Conservation (phyloP, 2,888 invertebrate genomes). For the Furcula furcula region DNA sequence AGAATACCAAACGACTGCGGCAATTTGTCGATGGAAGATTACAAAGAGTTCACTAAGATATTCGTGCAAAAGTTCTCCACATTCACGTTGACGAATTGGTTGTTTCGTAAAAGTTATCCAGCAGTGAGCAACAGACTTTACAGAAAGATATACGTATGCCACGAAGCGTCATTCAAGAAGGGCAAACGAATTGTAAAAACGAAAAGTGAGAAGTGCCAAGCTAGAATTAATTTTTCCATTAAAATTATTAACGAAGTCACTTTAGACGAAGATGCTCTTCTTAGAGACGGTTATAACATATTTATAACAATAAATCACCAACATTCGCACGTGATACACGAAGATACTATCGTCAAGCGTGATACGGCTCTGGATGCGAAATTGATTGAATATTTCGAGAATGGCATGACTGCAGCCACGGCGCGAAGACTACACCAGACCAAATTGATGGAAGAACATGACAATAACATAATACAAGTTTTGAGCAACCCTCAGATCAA, state of each 20-base stretch:
- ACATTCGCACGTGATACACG: neutral
- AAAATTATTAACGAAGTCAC: neutral
- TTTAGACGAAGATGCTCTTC: neutral
- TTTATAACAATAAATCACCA: neutral
- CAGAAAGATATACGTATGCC: conserved; percentile 1
- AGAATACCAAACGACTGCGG: neutral
- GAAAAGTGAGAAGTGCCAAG: neutral
- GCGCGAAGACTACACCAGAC: neutral
- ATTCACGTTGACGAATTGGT: neutral
- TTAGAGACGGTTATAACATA: neutral
- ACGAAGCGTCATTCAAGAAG: neutral
- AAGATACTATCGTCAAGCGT: neutral
- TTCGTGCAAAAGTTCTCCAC: neutral
- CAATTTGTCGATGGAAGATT: neutral
- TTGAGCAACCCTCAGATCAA: neutral
- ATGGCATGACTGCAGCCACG: neutral
- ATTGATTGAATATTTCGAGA: neutral
- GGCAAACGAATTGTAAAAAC: neutral
- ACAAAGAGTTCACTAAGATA: neutral
- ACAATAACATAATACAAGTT: neutral
- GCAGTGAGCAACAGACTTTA: neutral
- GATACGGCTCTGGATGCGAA: neutral
- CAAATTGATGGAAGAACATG: neutral
- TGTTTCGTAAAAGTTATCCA: neutral
- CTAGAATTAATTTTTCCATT: neutral